Base-by-base conservation (phyloP, 1,140 invertebrate species). In the Kradibia gibbosae region DNA sequence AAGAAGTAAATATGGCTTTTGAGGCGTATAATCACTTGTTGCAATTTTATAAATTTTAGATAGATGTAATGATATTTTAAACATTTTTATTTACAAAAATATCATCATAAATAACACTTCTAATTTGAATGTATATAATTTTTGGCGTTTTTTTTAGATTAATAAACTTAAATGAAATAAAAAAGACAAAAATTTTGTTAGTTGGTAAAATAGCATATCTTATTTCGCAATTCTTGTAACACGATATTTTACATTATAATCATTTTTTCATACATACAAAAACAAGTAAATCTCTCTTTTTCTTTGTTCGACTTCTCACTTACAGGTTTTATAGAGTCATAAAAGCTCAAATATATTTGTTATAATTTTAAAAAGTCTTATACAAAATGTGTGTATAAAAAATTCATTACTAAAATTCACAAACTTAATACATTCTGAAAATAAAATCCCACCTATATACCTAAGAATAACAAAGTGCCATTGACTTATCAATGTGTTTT, bases 291-390 rank as follows among this genome's bases (percentile, higher is more conserved):
- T 75, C 1, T 39, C 22, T 25, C 53, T 60, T 60, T 42, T 75
- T 60, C 34, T 75, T 75, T 60, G 36, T 75, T 75, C 53, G 11
- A n/a, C 1, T 42, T 60, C 34, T 74, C 72, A 55, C 50, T 74
- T 75, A 28, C 73, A 50, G 5, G 25, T 42, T 42, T 70, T 70
- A 42, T n/a, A 22, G 15, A 70, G 15, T 22, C 25, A 17, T n/a
- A 34, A 17, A 39, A 36, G 0, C 15, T 8, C 15, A 67, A 67
- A 67, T 67, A 39, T 67, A 39, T 60, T 60, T 60, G n/a, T 60
- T 31, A 11, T 60, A n/a, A n/a, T 60, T 60, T 13, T 2, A 60
- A 67, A 11, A 67, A 34, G n/a, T 62, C 15, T 62, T 15, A 34
- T 15, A 8, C 15, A 62, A 62, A 1, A 34, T 62, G 17, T 10